Percentiles rank a stretch among this genome's conserved stretches.
These are phyloP conservation scores for Sesamia nonagrioides DNA, from an alignment of 1,140 invertebrate species.

Conservation along the genomic window DNA sequence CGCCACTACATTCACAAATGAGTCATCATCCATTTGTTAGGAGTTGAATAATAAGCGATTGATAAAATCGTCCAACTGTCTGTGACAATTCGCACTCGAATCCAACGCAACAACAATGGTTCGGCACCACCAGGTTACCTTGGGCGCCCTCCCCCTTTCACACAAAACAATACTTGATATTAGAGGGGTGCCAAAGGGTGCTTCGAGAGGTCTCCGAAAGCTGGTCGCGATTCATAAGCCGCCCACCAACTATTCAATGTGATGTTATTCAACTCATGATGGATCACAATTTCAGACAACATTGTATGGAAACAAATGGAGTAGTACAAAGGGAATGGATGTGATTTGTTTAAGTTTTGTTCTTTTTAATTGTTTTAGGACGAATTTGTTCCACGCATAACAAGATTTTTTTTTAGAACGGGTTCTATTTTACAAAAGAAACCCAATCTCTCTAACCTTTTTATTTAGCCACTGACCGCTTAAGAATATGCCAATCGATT, in stretches of 20 bases:
- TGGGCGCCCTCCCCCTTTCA: constrained; percentile 60
- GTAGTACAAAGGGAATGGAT: constrained; percentile 63
- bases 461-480: too few species aligned
- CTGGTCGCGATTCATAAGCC: constrained; percentile 68
- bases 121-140: constrained; percentile 60
- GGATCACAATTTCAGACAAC: constrained; percentile 81
- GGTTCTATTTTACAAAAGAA: too few species aligned
- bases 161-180: constrained; percentile 40
- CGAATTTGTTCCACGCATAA: constrained; percentile 1
- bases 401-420: not conserved
- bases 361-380: constrained; percentile 37
- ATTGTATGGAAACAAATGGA: constrained; percentile 79
- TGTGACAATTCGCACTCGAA: constrained; percentile 81
- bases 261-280: constrained; percentile 78
- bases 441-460: too few species aligned
- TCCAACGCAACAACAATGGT: constrained; percentile 76
- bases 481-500: too few species aligned
- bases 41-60: constrained; percentile 76
- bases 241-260: constrained; percentile 74
- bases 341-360: constrained; percentile 50
- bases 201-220: constrained; percentile 58
- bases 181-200: constrained; percentile 57
- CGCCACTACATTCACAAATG: constrained; percentile 58
- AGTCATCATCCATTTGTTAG: constrained; percentile 70
- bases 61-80: constrained; percentile 77